A percentile compares a stretch with the other conserved stretches of the same genome.
Conservation (phyloP, 2,888 invertebrate species). For the Dryobota labecula region DNA sequence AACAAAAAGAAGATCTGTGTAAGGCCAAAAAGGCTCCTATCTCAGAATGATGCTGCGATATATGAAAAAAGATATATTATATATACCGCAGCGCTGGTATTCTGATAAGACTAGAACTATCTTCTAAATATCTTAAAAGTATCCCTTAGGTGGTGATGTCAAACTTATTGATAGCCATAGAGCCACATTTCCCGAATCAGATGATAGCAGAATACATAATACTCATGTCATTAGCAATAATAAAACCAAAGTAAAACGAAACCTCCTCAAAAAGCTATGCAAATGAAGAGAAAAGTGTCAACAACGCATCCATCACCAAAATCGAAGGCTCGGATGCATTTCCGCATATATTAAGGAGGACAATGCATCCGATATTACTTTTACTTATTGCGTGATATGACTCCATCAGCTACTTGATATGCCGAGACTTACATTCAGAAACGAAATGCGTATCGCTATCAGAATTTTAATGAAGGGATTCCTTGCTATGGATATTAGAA, state of each 20-base stretch:
- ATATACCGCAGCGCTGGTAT: no score
- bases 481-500: conserved; percentile 61
- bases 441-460: conserved; percentile 74
- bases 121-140: no score
- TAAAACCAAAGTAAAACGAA: conserved; percentile 2
- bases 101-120: no score
- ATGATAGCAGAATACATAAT: not conserved
- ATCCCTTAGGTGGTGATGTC: no score
- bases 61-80: no score
- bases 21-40: no score
- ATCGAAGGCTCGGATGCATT: conserved; percentile 50
- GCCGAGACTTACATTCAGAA: conserved; percentile 64
- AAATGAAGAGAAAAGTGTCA: conserved; percentile 64
- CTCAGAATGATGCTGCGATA: no score
- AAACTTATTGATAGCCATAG: no score
- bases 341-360: conserved; percentile 46
- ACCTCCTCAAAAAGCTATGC: conserved; percentile 49
- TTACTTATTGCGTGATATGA: conserved; percentile 76
- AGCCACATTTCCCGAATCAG: not conserved
- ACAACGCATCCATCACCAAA: conserved; percentile 62
- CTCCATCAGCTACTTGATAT: conserved; percentile 74
- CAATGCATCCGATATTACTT: conserved; percentile 67
- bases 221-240: not conserved
- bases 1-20: no score
- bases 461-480: conserved; percentile 56